Evolutionary conservation across 53 echinoderm and acorn worm genomes (phyloP).

Genomic region (Temnopleurus reevesii): DNA sequence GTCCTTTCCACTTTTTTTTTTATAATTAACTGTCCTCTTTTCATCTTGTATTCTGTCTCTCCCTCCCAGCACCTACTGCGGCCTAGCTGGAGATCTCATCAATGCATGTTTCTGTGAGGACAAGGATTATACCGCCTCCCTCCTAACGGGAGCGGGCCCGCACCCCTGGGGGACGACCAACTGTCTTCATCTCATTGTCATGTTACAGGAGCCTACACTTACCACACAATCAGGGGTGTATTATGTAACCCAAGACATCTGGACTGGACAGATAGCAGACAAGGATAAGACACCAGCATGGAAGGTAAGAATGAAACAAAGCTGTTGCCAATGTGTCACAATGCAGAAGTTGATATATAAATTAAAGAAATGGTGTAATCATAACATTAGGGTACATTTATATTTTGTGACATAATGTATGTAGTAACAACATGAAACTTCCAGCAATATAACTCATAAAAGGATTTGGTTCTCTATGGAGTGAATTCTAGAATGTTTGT

Average conservation of each 20-base stretch:
- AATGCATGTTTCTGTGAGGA: slow-evolving; percentile 25
- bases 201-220: background rate
- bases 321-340: too few species aligned
- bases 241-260: background rate
- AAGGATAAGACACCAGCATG: background rate
- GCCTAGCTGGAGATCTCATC: slow-evolving; percentile 8
- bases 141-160: background rate
- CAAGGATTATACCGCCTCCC: background rate
- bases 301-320: too few species aligned
- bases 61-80: background rate
- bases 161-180: background rate
- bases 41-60: background rate
- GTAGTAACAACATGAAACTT: too few species aligned
- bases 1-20: too few species aligned
- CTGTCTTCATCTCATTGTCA: slow-evolving; percentile 28
- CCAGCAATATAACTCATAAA: too few species aligned
- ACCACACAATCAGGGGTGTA: slow-evolving; percentile 27
- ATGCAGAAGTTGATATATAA: too few species aligned
- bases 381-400: too few species aligned
- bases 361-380: too few species aligned
- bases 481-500: too few species aligned
- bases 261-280: background rate
- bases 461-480: too few species aligned
- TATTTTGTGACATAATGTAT: too few species aligned
- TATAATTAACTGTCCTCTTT: background rate